Percentiles rank a stretch among this genome's conserved stretches.
Conservation (phyloP, 2,888 invertebrate genomes). For the Drosophila suboccidentalis region DNA sequence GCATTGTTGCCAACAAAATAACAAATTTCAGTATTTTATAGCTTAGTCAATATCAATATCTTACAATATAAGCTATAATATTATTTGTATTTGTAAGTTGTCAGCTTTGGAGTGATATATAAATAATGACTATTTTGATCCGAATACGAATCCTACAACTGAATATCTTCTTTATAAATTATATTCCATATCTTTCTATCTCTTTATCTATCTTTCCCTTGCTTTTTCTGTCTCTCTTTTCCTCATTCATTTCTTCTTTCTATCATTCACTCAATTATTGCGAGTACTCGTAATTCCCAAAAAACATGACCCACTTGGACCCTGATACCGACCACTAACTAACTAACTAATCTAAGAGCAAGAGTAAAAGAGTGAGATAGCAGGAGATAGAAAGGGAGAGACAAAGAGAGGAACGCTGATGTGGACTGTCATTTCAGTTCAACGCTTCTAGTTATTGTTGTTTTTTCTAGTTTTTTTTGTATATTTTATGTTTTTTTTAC, state of each 20-base stretch:
- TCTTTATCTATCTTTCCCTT: not conserved
- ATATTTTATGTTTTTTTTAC: constrained; percentile 2
- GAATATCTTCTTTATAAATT: not conserved
- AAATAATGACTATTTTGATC: not conserved
- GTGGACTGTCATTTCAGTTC: constrained; percentile 41
- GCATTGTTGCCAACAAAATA: too few species aligned
- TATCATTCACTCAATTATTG: constrained; percentile 3
- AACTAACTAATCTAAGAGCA: constrained; percentile 49
- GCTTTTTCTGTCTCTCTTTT: not conserved
- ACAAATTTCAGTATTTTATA: not conserved
- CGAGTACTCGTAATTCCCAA: constrained; percentile 32
- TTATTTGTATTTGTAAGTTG: not conserved
- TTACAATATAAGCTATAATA: not conserved
- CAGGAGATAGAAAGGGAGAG: not conserved
- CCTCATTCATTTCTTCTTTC: not conserved
- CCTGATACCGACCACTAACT: constrained; percentile 42
- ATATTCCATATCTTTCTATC: not conserved
- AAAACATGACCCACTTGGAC: constrained; percentile 55
- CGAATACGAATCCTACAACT: not conserved
- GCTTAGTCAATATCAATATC: not conserved
- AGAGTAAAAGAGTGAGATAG: not conserved
- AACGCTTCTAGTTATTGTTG: constrained; percentile 37
- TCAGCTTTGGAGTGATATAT: not conserved
- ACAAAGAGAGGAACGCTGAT: constrained; percentile 4
- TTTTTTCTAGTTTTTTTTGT: not conserved